Percentiles rank a stretch among this genome's conserved stretches.
These are phyloP conservation scores for Rhinoderma darwinii DNA, from an alignment of 2,113 vertebrate species.

Conservation along the genomic window DNA sequence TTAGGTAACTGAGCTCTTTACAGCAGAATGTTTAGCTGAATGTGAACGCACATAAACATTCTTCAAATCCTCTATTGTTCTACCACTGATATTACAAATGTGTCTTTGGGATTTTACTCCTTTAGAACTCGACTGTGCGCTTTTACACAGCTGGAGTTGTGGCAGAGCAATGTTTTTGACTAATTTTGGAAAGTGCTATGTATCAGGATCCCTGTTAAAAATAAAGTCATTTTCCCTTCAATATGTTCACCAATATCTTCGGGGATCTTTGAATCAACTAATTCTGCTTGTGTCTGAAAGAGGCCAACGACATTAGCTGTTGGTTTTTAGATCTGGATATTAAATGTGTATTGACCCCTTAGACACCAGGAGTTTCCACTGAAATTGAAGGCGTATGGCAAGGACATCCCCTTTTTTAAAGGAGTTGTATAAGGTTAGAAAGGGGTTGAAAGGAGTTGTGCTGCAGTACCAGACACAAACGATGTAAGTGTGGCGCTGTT, in stretches of 20 bases:
- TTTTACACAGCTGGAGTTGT: not conserved
- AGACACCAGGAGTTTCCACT: too few species aligned
- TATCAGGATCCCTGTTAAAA: not conserved
- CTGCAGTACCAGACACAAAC: too few species aligned
- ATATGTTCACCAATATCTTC: not conserved
- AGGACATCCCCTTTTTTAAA: too few species aligned
- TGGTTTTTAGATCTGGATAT: not conserved
- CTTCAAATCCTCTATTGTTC: not conserved
- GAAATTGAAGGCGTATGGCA: too few species aligned
- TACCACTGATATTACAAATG: not conserved
- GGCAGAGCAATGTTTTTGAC: not conserved
- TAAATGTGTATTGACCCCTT: too few species aligned
- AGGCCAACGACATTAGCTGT: not conserved
- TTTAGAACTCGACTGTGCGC: not conserved
- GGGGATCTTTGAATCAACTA: not conserved
- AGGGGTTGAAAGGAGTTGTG: too few species aligned
- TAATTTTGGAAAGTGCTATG: not conserved
- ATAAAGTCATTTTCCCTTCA: not conserved
- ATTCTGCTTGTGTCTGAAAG: not conserved
- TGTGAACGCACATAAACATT: not conserved
- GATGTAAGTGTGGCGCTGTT: too few species aligned
- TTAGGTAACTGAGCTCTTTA: not conserved
- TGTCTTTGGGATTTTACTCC: not conserved
- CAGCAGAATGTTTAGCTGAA: constrained; percentile 6
- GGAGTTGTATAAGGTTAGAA: too few species aligned